These are phyloP conservation scores for Cercopithecus mitis DNA, from an alignment of 2,797 vertebrate genomes.

Conservation along the genomic window DNA sequence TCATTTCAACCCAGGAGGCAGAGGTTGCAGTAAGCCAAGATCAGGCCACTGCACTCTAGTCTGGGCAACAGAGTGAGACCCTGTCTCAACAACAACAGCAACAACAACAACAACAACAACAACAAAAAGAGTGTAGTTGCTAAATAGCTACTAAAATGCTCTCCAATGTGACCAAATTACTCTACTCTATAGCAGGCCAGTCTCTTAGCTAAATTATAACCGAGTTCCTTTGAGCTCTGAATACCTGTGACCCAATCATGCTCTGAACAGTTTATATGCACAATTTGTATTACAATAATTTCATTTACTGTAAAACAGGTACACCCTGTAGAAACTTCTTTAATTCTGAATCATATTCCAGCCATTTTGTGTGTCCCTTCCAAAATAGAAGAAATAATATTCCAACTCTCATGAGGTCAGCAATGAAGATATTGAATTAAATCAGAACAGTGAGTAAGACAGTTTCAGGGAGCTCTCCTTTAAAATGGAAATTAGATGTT, in stretches of 20 bases:
- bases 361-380: conserved; percentile 47
- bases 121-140: background rate
- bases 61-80: background rate
- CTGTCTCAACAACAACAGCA: background rate
- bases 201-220: conserved; percentile 17
- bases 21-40: background rate
- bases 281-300: background rate
- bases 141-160: background rate
- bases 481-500: conserved; percentile 63
- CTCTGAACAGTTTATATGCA: background rate
- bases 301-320: conserved; percentile 56
- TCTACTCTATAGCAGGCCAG: background rate
- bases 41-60: background rate
- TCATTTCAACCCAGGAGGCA: background rate
- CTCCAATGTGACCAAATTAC: background rate
- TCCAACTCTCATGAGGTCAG: conserved; percentile 15
- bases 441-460: conserved; percentile 30
- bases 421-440: conserved; percentile 48
- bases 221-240: background rate
- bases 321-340: background rate
- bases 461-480: conserved; percentile 38
- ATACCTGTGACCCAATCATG: background rate
- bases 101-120: background rate
- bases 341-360: background rate
- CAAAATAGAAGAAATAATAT: conserved; percentile 64